Percentiles rank a stretch among this genome's conserved stretches.
phyloP scores from a whole-genome alignment of 2,797 vertebrate genomes.

The Argentina silus region DNA sequence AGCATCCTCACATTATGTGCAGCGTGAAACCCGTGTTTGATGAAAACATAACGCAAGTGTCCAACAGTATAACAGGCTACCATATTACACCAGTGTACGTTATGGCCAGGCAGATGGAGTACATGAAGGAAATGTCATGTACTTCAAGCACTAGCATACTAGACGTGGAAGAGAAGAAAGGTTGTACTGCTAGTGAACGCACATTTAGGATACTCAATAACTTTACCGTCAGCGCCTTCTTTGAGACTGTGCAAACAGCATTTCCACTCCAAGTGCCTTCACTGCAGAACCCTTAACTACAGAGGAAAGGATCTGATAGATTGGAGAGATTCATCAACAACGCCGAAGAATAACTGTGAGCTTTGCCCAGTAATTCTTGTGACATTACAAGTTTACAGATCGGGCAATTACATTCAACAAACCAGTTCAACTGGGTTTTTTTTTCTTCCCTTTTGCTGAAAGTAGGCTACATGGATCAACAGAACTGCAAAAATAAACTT shows the following conservation, averaged over 20 bases:
- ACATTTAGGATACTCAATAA: not conserved
- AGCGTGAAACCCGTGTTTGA: slow-evolving; percentile 12
- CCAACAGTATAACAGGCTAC: not conserved
- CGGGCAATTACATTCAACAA: slow-evolving; percentile 31
- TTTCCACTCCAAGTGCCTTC: slow-evolving; percentile 58
- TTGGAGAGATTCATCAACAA: slow-evolving; percentile 25
- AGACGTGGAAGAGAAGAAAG: not conserved
- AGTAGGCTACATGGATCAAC: slow-evolving; percentile 34
- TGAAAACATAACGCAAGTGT: slow-evolving; percentile 40
- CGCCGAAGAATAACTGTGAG: slow-evolving; percentile 37
- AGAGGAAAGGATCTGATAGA: not conserved
- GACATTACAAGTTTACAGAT: slow-evolving; percentile 41
- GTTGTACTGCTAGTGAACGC: not conserved
- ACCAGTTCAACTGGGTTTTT: slow-evolving; percentile 31
- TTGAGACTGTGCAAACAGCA: slow-evolving; percentile 44
- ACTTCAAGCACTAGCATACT: not conserved
- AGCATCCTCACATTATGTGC: slow-evolving; percentile 31
- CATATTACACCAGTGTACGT: not conserved
- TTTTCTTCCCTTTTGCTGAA: slow-evolving; percentile 41
- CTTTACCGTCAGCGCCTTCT: not conserved
- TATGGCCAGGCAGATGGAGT: not conserved
- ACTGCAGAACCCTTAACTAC: not conserved
- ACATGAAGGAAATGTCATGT: not conserved
- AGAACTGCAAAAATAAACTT: slow-evolving; percentile 27
- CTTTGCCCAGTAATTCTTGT: slow-evolving; percentile 26